Evolutionary conservation across 2,797 vertebrate genomes (phyloP).

Genomic region (Centropyge bicolor): DNA sequence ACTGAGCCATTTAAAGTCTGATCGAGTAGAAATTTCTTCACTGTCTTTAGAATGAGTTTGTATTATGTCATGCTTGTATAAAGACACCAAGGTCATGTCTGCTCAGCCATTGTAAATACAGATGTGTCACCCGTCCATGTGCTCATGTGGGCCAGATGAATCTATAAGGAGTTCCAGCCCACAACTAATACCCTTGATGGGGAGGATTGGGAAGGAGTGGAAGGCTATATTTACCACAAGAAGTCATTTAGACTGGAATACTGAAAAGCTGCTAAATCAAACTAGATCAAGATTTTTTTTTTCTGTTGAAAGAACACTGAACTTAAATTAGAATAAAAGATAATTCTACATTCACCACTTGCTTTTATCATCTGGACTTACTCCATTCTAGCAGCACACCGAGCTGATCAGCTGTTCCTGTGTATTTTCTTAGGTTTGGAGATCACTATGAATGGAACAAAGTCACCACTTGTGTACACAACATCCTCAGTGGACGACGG

Average conservation of each 20-base stretch:
- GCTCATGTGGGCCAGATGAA: constrained; percentile 24
- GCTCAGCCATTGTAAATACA: constrained; percentile 5
- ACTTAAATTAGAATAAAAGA: background rate
- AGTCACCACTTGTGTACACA: constrained; percentile 99
- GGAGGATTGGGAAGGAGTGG: background rate
- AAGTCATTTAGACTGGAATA: background rate
- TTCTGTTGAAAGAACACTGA: background rate
- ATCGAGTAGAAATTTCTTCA: no score
- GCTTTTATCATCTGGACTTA: background rate
- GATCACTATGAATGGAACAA: constrained; percentile 99
- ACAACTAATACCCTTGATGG: constrained; percentile 14
- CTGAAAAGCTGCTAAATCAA: constrained; percentile 8
- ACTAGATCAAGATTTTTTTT: background rate
- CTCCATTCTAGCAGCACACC: background rate
- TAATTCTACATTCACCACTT: background rate
- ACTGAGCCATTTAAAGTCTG: no score
- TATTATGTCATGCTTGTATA: background rate
- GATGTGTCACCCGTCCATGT: background rate
- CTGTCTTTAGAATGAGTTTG: no score
- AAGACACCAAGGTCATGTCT: background rate
- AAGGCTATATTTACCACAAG: constrained; percentile 12
- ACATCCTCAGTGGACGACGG: constrained; percentile 97
- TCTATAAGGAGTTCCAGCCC: constrained; percentile 10
- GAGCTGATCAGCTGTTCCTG: background rate
- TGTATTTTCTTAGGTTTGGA: constrained; percentile 86